Evolutionary conservation across 1,140 invertebrate genomes (phyloP), one percentile per base, ranked within the genome.

Genomic region (Parapsyche elsis): DNA sequence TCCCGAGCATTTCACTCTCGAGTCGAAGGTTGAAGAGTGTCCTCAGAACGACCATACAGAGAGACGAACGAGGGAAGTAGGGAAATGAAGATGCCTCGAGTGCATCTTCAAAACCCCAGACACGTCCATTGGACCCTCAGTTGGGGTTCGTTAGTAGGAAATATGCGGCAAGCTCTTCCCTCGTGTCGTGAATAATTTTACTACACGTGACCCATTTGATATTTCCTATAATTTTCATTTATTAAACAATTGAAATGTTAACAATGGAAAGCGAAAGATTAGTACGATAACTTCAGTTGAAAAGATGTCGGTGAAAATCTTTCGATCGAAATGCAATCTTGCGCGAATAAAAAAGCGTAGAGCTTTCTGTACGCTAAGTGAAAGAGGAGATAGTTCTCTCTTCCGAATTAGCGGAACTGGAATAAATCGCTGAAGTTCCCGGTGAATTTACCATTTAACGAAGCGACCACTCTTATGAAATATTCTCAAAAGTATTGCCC

Each of bases 41-140:
- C 14, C n/a, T 61, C 9, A 61, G 21, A 53, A 53, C 9, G 59
- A 24, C 30, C 30, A 61, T 21, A 23, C 21, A 61, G 59, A 61
- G 59, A 61, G n/a, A 1, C 23, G 64, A 67, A 26, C 23, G 24
- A 67, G 71, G 16, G 26, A 73, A 73, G 71, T 73, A 38, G 71
- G 71, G 16, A 73, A 73, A 73, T 73, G 38, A 73, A 73, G 71
- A 73, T 38, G 71, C 12, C 38, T 73, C 71, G 71, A 73, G 71
- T 73, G 71, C 45, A 67, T 67, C 38, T 49, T 73, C 71, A 73
- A 46, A 44, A 38, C 30, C 30, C 71, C 38, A 45, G 71, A 45
- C 45, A 45, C 71, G 64, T 61, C n/a, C 59, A 19, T 21, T 23
- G 49, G 49, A 53, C 49, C 49, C 49, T 53, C 49, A 16, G 59